A percentile compares a stretch with the other conserved stretches of the same genome.
phyloP scores from a whole-genome alignment of 2,113 vertebrate species.

The Columba livia region DNA sequence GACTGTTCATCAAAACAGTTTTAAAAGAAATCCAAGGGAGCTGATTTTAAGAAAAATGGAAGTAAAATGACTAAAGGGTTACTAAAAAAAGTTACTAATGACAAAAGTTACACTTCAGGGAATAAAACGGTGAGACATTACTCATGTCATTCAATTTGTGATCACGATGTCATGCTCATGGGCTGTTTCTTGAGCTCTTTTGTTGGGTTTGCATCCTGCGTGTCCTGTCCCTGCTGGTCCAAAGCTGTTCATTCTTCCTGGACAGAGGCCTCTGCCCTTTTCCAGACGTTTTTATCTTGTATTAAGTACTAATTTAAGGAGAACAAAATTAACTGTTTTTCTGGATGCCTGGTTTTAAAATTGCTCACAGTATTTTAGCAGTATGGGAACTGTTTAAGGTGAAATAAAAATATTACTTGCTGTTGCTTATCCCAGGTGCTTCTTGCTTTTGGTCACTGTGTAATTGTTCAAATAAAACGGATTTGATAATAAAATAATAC shows the following conservation, averaged over 20 bases:
- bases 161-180: rapidly evolving
- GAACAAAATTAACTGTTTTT: not conserved
- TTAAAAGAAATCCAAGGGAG: not conserved
- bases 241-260: not conserved
- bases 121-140: not conserved
- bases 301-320: not conserved
- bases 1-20: not conserved
- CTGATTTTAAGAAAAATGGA: not conserved
- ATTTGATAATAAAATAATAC: not conserved
- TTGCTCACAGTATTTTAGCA: not conserved
- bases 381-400: not conserved
- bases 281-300: not conserved
- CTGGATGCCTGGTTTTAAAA: not conserved
- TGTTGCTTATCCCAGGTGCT: not conserved
- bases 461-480: not conserved
- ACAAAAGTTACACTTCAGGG: not conserved
- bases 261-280: not conserved
- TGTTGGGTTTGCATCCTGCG: rapidly evolving
- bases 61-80: not conserved
- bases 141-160: not conserved
- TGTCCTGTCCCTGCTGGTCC: too few relatives aligned
- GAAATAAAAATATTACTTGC: not conserved
- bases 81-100: too few relatives aligned
- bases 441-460: not conserved
- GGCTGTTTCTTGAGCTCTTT: not conserved